Evolutionary conservation across 2,888 invertebrate species (phyloP), one percentile per base, ranked within the genome.

Genomic region (Ariolimax columbianus): DNA sequence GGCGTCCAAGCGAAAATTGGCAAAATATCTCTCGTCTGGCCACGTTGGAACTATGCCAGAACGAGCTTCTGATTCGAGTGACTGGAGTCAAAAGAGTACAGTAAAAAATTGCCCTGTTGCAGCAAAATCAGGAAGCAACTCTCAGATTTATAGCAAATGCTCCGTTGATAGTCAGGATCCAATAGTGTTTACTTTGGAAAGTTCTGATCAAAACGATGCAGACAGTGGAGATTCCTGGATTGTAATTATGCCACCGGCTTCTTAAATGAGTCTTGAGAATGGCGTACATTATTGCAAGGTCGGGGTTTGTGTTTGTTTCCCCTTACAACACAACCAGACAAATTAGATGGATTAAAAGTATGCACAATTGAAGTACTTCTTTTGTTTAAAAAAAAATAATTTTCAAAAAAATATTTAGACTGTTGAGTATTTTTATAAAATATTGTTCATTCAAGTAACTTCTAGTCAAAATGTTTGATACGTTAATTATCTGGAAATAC

Each of bases 211-310:
- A 47, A 68, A 70, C 43, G 78, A 70, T 38, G 70, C 36, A 33
- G 77, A 83, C 23, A 78, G 77, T n/a, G 83, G 75, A n/a, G 77
- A 83, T 77, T 77, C 78, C 9, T 78, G 77, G 83, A 78, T 83
- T n/a, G 78, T 83, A 0, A 83, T 77, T 30, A 68, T 38, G 38
- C 77, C 77, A 23, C 36, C 73, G 4, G 33, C 47, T 33, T 33
- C 75, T 75, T 75, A 75, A 43, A 14, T 66, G 33, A 66, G 7
- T 11, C 17, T 55, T 23, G 23, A 55, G 55, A 55, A 17, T 3
- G 17, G 19, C 17, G 55, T 55, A 55, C 23, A 55, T 55, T 11
- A 23, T 55, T 55, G 3, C 17, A 2, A 7, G 55, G 23, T 11
- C 14, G 55, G 17, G 3, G 17, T 55, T 47, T 55, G 7, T 55